Base-by-base conservation (phyloP, 2,888 invertebrate species). In the Sesia apiformis region DNA sequence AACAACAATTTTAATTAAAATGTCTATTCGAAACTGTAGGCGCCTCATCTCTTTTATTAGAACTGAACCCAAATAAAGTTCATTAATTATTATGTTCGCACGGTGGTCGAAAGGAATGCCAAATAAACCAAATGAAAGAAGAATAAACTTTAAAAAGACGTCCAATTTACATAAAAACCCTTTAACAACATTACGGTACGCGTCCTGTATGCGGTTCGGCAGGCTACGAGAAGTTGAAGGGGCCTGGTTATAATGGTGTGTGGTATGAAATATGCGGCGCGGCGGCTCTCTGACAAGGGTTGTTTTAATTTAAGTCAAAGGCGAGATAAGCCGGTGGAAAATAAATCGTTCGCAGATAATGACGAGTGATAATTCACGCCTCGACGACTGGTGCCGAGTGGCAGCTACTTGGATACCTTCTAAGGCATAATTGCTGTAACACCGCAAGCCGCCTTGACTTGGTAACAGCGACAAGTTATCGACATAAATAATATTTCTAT, bases 301-400 rank as follows among this genome's bases (percentile, higher is more conserved):
- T 74, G 73, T 76, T 77, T 83, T 77, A 81, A 82, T 82, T 81
- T 81, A 78, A 81, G 75, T 78, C 82, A 83, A 84, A 84, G 78
- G 77, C 40, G 56, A 55, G 54, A 50, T 56, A 55, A 51, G 23
- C 52, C 49, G 53, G 55, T 60, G 60, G 60, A 71, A 70, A 77
- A 78, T 81, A 76, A 77, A 78, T 76, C 70, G 72, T 64, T 69
- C 60, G 70, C 71, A 67, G 78, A 82, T 84, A 81, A 81, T 79
- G 69, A 75, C 67, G 69, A 70, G 76, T 71, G 79, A 81, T 82
- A 81, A 79, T 78, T 81, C 72, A 70, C 77, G 67, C 73, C 65
- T 63, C 61, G 57, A 58, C 52, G 56, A 58, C 56, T 54, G 54
- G 51, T 53, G 56, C 57, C 53, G 46, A 53, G 56, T 57, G 56